Conservation (phyloP, 2,797 vertebrate species). For the Schizopygopsis pylzovi region DNA sequence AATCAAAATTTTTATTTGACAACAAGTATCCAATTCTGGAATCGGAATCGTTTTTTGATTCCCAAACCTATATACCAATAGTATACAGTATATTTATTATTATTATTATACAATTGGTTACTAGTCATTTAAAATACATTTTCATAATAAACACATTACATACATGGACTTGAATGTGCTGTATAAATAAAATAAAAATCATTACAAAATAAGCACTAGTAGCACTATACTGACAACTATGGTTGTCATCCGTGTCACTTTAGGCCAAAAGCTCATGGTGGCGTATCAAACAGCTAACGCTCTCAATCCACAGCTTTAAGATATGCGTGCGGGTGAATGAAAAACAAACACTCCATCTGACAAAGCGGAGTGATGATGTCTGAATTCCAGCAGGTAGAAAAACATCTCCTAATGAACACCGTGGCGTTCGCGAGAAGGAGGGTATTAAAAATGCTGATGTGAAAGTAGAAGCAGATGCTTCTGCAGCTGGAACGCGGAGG, state of each 20-base stretch:
- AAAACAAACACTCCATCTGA: background rate
- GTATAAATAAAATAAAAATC: background rate
- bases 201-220: background rate
- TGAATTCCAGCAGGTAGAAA: conserved; percentile 12
- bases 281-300: background rate
- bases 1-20: no score
- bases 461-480: conserved; percentile 43
- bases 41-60: no score
- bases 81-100: background rate
- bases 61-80: no score
- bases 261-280: background rate
- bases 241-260: conserved; percentile 2
- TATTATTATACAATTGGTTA: background rate
- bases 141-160: conserved; percentile 1
- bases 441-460: conserved; percentile 28
- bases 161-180: background rate
- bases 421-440: background rate
- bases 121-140: background rate
- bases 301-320: background rate
- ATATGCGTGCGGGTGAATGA: background rate
- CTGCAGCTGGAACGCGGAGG: background rate
- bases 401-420: background rate
- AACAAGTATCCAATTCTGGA: no score
- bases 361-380: background rate
- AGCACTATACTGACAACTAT: background rate